Base-by-base conservation (phyloP, 2,113 vertebrate genomes). In the Cyanoramphus novaezelandiae region DNA sequence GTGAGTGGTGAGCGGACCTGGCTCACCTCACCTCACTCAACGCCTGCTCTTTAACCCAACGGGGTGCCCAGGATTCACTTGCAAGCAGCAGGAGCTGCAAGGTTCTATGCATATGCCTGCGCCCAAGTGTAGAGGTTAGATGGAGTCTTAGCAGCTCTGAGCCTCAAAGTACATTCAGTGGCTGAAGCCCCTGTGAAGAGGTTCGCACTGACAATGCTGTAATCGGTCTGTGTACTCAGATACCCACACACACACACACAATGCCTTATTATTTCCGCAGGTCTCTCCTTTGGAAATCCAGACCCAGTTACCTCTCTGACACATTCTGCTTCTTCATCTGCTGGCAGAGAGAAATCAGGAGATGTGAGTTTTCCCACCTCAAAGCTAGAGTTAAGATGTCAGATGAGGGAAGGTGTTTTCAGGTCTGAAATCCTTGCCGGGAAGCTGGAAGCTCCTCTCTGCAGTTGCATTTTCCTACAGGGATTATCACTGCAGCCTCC, bases 201-300 rank as follows among this genome's bases (percentile, higher is more conserved):
- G 19, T 28, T 15, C 12, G 24, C 64, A n/a, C 53, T 13, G 75
- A 6, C 10, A 77, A 7, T 20, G 68, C 82, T 75, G 3, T 2
- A 10, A 24, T 14, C 33, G 62, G 17, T 64, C 43, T 47, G 82
- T 33, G 75, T 10, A 2, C 28, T 28, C 17, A n/a, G 17, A 47
- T 7, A 44, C 25, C 69, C 33, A 24, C 47, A 15, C 11, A 55
- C n/a, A 10, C 57, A 23, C 44, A 25, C 50, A 39, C 5, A 59
- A 39, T 1, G 5, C 35, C 86, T 71, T 71, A 17, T 35, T 14
- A 19, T 31, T 60, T 39, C 85, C 72, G 20, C 0, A 37, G 29
- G 15, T 24, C 62, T 77, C 70, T 78, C 52, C 87, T 90, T 17
- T 29, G 64, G 68, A 90, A 95, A 93, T 18, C 75, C 83, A 90